Evolutionary conservation across 2,113 vertebrate genomes (phyloP), one percentile per base, ranked within the genome.

Genomic region (Pavo muticus): DNA sequence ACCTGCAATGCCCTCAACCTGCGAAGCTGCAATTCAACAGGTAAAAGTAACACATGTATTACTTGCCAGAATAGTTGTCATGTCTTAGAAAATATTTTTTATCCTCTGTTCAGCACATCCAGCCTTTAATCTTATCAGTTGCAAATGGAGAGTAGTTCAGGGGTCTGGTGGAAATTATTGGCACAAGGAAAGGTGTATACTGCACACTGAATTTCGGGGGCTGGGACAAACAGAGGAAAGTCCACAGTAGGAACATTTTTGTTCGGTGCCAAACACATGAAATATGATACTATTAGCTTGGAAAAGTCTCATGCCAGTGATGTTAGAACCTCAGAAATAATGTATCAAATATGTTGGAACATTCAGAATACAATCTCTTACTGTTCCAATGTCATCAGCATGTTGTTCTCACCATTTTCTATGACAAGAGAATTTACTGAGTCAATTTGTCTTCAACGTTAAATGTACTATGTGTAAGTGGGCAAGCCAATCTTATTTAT

Each of bases 361-460:
- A 42, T 86, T 94, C 91, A 77, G 48, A 86, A 80, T 86, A 91
- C 65, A 83, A 50, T 82, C 71, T 95, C 84, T 54, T 72, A 84
- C 76, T 75, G 65, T 91, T 93, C 85, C 72, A 75, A 24, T 93
- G 85, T 90, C 84, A 90, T 81, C 87, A 86, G 65, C 61, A 35
- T 54, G 72, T 92, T 96, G 88, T 95, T 94, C 82, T 94, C 21
- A 0, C 92, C 84, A 10, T 94, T 94, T 95, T 90, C 90, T 90
- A 19, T 81, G 87, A 91, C 85, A 85, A 76, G 85, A 88, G 44
- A 85, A 90, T 90, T 94, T 94, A 95, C 70, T 87, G 89, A 93
- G 76, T 87, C 85, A 79, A 90, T 95, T 94, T 81, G 65, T 90
- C 87, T 96, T 95, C 79, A 91, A 40, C 7, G 48, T 81, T 94